Base-by-base conservation (phyloP, 2,888 invertebrate genomes). In the Miltochrista miniata region DNA sequence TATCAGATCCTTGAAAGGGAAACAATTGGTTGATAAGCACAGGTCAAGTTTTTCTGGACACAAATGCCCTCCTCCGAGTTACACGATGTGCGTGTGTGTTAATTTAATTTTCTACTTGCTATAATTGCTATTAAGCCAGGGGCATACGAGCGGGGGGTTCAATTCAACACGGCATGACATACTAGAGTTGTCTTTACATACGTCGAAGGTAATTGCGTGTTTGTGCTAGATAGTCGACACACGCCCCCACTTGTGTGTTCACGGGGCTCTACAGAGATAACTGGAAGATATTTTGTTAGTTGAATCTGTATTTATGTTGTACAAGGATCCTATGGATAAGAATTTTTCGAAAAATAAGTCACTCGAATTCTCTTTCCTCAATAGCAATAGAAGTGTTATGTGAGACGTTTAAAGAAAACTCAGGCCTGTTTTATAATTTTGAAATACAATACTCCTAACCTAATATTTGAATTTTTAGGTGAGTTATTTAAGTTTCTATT, bases 61-160 rank as follows among this genome's bases (percentile, higher is more conserved):
- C 59, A 64, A 24, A 24, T 65, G 72, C 74, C 80, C 83, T 81
- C 81, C 81, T 79, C 80, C 65, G 76, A 67, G 77, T 79, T 77
- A 77, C 79, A 72, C 81, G 78, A 66, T 68, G 76, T 85, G 87
- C 85, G 87, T 87, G 90, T 90, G 86, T 87, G 87, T 87, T 90
- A 90, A 90, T 90, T 90, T 88, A 90, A 90, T 90, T 90, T 90
- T 89, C 88, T 69, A 71, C 84, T 87, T 73, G 85, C 79, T 81
- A 79, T 90, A 87, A 90, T 89, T 89, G 86, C 83, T 81, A 78
- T 73, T 72, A 64, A 74, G 76, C 72, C 67, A 73, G 69, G 75
- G 77, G 72, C 78, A 70, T 75, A 70, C 76, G 70, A 74, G 72
- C 74, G 72, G 71, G 69, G 70, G 74, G 65, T 55, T 31, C n/a